Conservation (phyloP, 2,888 invertebrate species). For the Eristalis pertinax region DNA sequence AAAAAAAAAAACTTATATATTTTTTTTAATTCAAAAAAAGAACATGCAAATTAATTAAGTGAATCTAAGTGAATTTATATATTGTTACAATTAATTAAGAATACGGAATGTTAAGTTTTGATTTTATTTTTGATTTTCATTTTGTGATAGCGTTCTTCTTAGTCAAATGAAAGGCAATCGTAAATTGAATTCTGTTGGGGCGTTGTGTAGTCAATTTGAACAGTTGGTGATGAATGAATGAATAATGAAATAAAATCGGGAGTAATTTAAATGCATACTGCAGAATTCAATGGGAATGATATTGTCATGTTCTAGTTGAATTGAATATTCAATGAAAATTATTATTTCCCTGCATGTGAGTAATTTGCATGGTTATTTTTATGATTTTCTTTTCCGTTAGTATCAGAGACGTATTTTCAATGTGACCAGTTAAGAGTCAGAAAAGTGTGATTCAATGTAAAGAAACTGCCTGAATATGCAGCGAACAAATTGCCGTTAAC, state of each 20-base stretch:
- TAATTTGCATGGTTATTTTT: constrained; percentile 45
- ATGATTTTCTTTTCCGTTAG: constrained; percentile 23
- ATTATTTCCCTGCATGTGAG: constrained; percentile 31
- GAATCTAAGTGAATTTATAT: constrained; percentile 69
- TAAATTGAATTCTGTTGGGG: constrained; percentile 62
- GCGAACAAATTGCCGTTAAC: no score
- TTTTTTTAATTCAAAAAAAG: constrained; percentile 23
- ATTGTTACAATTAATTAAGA: constrained; percentile 70
- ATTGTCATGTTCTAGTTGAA: constrained; percentile 77
- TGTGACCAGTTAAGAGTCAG: no score
- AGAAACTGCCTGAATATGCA: no score
- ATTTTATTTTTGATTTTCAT: constrained; percentile 44
- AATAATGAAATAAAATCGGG: background rate
- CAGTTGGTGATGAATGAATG: constrained; percentile 2
- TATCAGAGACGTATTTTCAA: no score
- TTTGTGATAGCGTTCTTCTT: constrained; percentile 70
- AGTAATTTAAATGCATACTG: background rate
- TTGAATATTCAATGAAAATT: constrained; percentile 78
- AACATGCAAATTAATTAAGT: constrained; percentile 70
- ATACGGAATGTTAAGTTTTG: constrained; percentile 73
- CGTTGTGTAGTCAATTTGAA: background rate
- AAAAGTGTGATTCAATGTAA: no score
- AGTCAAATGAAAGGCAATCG: constrained; percentile 69
- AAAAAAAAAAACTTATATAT: constrained; percentile 43
- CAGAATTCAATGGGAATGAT: constrained; percentile 74